Conservation (phyloP, 1,140 invertebrate genomes). For the Orchestia grillus region DNA sequence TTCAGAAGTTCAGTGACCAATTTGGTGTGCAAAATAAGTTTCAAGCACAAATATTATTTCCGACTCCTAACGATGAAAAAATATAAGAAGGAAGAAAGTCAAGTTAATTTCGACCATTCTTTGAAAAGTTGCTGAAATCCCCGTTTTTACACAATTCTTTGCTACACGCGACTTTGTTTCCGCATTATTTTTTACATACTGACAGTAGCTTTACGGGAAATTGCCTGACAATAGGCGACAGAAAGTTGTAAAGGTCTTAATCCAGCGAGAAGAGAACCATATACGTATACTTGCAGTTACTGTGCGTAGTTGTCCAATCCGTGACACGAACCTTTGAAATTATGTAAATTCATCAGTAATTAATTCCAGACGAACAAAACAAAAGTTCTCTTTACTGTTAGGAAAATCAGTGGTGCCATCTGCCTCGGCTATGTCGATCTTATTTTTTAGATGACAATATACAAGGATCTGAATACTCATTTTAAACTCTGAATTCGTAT, state of each 20-base stretch:
- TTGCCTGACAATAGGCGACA: neutral
- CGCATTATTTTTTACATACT: neutral
- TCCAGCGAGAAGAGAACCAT: neutral
- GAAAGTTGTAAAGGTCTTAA: neutral
- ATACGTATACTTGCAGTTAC: too few species aligned
- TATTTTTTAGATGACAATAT: neutral
- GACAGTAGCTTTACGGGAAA: neutral
- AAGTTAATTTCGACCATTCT: neutral
- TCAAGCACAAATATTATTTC: neutral
- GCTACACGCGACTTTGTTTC: neutral
- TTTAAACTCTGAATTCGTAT: neutral
- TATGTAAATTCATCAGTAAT: neutral
- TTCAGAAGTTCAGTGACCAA: neutral
- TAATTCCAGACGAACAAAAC: neutral
- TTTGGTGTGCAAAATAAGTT: neutral
- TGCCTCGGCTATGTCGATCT: neutral
- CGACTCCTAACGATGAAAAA: neutral
- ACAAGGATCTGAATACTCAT: neutral
- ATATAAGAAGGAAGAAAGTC: neutral
- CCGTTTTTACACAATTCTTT: neutral
- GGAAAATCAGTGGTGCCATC: neutral
- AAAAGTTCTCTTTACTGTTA: neutral
- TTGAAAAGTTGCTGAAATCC: neutral
- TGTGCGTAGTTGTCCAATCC: neutral
- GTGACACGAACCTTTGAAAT: neutral